Evolutionary conservation across 2,113 vertebrate genomes (phyloP).

Genomic region (Microcebus jonahi): DNA sequence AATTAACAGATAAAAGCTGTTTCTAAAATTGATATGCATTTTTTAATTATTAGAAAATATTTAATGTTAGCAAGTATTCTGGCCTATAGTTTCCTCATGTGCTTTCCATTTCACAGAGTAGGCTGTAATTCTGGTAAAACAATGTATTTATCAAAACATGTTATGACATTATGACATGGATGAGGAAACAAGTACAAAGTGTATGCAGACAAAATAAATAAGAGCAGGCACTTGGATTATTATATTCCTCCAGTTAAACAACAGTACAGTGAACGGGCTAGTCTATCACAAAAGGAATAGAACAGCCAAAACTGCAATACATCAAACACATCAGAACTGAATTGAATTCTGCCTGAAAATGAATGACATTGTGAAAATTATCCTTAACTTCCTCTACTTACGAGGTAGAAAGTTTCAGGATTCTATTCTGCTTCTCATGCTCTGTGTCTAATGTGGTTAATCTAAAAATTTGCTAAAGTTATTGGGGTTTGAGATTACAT

Average conservation of each 20-base stretch:
- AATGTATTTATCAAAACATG: neutral
- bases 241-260: neutral
- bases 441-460: neutral
- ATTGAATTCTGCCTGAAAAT: neutral
- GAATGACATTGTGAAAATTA: neutral
- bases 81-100: slow-evolving; percentile 48
- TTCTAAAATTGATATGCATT: slow-evolving; percentile 67
- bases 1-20: slow-evolving; percentile 59
- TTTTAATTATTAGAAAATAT: slow-evolving; percentile 67
- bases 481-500: neutral
- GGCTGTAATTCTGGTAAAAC: slow-evolving; percentile 66
- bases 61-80: slow-evolving; percentile 45
- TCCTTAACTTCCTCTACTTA: neutral
- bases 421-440: neutral
- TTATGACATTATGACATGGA: neutral
- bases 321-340: neutral
- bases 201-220: neutral
- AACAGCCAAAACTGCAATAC: neutral
- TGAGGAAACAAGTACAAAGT: neutral
- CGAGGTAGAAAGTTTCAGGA: neutral
- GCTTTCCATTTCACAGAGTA: slow-evolving; percentile 48
- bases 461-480: neutral
- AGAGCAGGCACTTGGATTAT: neutral
- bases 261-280: neutral
- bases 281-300: neutral